Base-by-base conservation (phyloP, 2,888 invertebrate species). In the Drosophila ezoana region DNA sequence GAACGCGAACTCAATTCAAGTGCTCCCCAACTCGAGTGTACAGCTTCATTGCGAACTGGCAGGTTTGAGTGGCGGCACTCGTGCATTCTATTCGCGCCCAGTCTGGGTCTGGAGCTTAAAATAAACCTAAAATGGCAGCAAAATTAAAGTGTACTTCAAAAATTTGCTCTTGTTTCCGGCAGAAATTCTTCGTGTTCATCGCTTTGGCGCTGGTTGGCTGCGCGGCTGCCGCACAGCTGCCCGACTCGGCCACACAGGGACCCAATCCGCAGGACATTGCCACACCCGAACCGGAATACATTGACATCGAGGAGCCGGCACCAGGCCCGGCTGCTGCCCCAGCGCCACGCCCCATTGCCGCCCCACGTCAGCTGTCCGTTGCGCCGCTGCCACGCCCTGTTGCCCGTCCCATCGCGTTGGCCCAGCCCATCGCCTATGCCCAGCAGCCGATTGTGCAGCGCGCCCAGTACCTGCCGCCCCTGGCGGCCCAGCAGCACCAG, bases 261-360 rank as follows among this genome's bases (percentile, higher is more conserved):
- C 92, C 92, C 49, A 92, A 92, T 75, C 92, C 92, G 1, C 92
- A 92, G 85, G 92, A 92, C 65, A 92, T 92, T 79, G 92, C 92
- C 20, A 92, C 92, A 61, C 92, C 92, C 1, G 92, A 92, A 67
- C 92, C 92, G 44, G 92, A 92, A 74, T 92, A 92, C 63, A 92
- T 92, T 64, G 92, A 92, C 44, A 91, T 92, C n/a, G 92, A 92
- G 16, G 90, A 90, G 23, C 87, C 89, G 33, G 77, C 82, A n/a
- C 79, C 89, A 35, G 77, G 81, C 6, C 76, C 81, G 38, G 74
- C 74, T 4, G 71, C 84, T 16, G 74, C 89, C 6, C 76, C 77
- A 16, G 64, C 51, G 4, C 47, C 80, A 0, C 82, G 79, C 5
- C 75, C 81, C 0, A 48, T 66, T 5, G 44, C 4, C 4, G 44